A percentile compares a stretch with the other conserved stretches of the same genome.
phyloP scores from a whole-genome alignment of 92 coral and sea anemone species.

The Virgularia gustaviana region DNA sequence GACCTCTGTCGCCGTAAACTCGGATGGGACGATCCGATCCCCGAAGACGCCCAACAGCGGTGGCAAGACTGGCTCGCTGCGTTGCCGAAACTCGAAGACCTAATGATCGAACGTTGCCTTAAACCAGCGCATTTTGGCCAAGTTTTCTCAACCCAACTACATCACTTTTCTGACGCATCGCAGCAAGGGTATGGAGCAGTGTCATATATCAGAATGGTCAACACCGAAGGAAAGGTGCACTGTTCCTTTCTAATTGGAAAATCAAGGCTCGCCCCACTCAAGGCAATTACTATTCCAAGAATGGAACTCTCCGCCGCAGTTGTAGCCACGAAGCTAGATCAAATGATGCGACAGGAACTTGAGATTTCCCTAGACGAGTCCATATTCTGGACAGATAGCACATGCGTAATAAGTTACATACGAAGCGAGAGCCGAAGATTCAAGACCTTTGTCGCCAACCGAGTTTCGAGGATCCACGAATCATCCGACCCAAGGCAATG shows the following conservation, averaged over 20 bases:
- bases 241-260: background rate
- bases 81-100: no score
- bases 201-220: background rate
- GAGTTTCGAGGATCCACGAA: no score
- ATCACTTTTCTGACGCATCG: constrained; percentile 15
- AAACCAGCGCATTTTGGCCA: no score
- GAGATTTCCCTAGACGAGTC: background rate
- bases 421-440: no score
- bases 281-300: background rate
- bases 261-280: constrained; percentile 5
- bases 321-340: constrained; percentile 2
- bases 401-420: no score
- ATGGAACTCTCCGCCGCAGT: constrained; percentile 17
- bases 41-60: constrained; percentile 8
- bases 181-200: constrained; percentile 9
- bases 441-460: no score
- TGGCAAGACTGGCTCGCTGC: constrained; percentile 26
- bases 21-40: constrained; percentile 42
- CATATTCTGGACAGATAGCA: no score
- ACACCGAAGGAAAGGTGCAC: background rate
- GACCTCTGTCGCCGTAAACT: constrained; percentile 39
- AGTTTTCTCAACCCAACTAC: no score
- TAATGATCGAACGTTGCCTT: no score
- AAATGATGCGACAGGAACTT: background rate
- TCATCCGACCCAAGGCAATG: no score